Percentiles rank a stretch among this genome's conserved stretches.
Conservation (phyloP, 2,888 invertebrate genomes). For the Platycheirus albimanus region DNA sequence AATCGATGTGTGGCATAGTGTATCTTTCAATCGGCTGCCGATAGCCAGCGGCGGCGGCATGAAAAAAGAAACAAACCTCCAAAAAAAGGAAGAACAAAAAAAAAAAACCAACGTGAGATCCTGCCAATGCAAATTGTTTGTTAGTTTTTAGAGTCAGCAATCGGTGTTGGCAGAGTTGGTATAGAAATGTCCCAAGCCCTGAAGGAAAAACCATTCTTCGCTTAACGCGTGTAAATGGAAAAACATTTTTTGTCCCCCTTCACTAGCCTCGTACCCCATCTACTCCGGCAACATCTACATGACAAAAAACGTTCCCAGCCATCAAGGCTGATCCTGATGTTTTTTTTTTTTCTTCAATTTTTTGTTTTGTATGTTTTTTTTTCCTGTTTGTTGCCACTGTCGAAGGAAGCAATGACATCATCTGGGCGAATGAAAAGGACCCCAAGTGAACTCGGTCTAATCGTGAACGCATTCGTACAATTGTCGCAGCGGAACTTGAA, state of each 20-base stretch:
- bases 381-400: slow-evolving; percentile 48
- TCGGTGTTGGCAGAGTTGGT: slow-evolving; percentile 21
- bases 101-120: slow-evolving; percentile 59
- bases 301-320: slow-evolving; percentile 17
- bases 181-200: slow-evolving; percentile 12
- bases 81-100: no score
- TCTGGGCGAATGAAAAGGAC: slow-evolving; percentile 51
- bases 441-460: slow-evolving; percentile 63
- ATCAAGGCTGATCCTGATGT: slow-evolving; percentile 32
- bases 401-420: slow-evolving; percentile 72
- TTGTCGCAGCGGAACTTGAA: slow-evolving; percentile 62
- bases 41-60: not conserved
- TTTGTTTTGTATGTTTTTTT: not conserved
- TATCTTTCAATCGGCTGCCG: not conserved
- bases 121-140: slow-evolving; percentile 70
- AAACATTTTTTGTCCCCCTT: slow-evolving; percentile 7
- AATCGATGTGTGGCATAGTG: not conserved
- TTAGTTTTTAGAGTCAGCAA: slow-evolving; percentile 56
- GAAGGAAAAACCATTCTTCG: slow-evolving; percentile 58
- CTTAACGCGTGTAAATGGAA: slow-evolving; percentile 58
- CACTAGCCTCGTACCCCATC: not conserved
- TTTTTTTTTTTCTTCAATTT: no score
- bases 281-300: no score
- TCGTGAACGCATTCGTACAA: slow-evolving; percentile 70
- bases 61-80: not conserved